Base-by-base conservation (phyloP, 2,797 vertebrate genomes). In the Macrochelys suwanniensis region DNA sequence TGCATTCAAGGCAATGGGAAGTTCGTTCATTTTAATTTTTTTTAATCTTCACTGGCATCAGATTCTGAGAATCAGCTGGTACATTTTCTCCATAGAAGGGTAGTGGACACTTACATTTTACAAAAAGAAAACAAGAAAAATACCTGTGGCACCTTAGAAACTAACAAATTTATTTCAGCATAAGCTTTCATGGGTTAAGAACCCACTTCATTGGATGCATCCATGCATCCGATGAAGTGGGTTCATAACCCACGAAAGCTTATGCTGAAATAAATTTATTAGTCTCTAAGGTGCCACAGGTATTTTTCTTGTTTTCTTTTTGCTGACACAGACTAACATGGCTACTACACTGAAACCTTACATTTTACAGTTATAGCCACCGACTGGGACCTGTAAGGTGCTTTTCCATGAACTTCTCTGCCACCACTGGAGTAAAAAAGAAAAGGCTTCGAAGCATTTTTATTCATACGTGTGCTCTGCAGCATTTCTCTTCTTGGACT, bases 291-390 rank as follows among this genome's bases (percentile, higher is more conserved):
- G 37, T 42, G 37, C 37, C 37, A 42, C 37, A 42, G 37, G 37
- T 42, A 42, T 42, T 42, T 42, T 42, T 42, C 37, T 42, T 42
- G 37, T 42, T 42, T 42, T 42, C 37, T 42, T 42, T 42, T 42
- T 42, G 37, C 37, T 42, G 37, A 42, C 37, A 42, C 37, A 42
- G 37, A 42, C 37, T 42, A 42, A 42, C 37, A 42, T 4, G 37
- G 37, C 37, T 42, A 3, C 37, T 42, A 42, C 37, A 42, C 37
- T 42, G 37, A 42, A 42, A 42, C 65, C 42, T 93, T 94, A 98
- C 98, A 96, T 80, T 98, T 97, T 57, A 97, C 91, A 4, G 97
- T 97, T 61, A 98, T 94, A 87, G 98, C 97, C 78, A 98, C 94
- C 61, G 98, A 95, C 11, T 98, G 96, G 78, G 97, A 90, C 74